phyloP scores from a whole-genome alignment of 1,140 invertebrate species.

The Eriosoma lanigerum region DNA sequence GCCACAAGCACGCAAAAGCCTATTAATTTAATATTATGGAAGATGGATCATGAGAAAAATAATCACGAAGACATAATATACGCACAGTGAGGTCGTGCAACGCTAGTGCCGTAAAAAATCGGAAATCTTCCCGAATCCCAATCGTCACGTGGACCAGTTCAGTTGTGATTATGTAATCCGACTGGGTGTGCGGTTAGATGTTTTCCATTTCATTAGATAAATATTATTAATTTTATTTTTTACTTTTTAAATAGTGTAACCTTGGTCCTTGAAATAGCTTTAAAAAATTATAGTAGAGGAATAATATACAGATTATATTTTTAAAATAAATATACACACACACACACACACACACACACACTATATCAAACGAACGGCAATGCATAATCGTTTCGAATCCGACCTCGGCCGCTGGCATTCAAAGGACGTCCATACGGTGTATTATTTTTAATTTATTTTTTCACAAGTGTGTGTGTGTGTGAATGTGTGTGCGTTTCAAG shows the following conservation, averaged over 20 bases:
- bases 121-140: constrained; percentile 28
- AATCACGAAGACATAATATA: constrained; percentile 6
- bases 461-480: too few species aligned
- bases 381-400: constrained; percentile 14
- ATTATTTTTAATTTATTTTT: not conserved
- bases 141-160: constrained; percentile 19
- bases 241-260: constrained; percentile 15
- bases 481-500: not conserved
- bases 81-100: constrained; percentile 14
- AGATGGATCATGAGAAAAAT: not conserved
- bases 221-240: constrained; percentile 36
- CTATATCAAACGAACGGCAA: too few species aligned
- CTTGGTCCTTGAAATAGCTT: constrained; percentile 40
- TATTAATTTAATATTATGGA: not conserved
- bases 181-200: not conserved
- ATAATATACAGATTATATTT: too few species aligned
- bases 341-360: not conserved
- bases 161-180: constrained; percentile 50
- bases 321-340: constrained; percentile 23
- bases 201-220: constrained; percentile 39
- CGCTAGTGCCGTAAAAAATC: constrained; percentile 36
- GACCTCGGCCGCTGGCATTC: constrained; percentile 32
- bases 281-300: not conserved
- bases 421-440: constrained; percentile 29
- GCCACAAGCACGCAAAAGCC: not conserved